Percentiles rank a stretch among this genome's conserved stretches.
Conservation (phyloP, 2,888 invertebrate genomes). For the Xylophagus ater region DNA sequence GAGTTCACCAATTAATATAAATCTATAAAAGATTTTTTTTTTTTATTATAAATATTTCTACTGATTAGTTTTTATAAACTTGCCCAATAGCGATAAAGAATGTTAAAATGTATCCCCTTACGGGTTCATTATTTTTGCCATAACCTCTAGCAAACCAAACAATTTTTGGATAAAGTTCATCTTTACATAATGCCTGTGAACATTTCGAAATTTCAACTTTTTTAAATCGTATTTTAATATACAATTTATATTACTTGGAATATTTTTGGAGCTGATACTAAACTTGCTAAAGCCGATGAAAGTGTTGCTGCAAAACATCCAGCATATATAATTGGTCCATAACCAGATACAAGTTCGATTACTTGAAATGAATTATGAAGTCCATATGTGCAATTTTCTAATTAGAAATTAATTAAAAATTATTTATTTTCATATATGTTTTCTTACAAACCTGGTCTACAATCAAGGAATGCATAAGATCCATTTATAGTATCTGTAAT, state of each 20-base stretch:
- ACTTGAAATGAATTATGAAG: constrained; percentile 48
- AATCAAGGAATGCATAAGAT: constrained; percentile 45
- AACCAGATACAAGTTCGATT: constrained; percentile 68
- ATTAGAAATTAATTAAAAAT: constrained; percentile 5
- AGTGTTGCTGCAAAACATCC: constrained; percentile 96
- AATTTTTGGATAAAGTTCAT: constrained; percentile 85
- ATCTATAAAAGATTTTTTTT: constrained; percentile 28
- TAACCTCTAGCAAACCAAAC: constrained; percentile 82
- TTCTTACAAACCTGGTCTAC: constrained; percentile 33
- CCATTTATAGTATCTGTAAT: constrained; percentile 45
- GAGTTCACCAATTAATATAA: constrained; percentile 56
- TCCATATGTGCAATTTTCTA: constrained; percentile 49
- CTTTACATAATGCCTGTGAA: constrained; percentile 73
- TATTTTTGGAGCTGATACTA: constrained; percentile 92
- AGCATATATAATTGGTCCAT: constrained; percentile 88
- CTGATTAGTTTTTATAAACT: no score
- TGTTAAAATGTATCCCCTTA: constrained; percentile 84
- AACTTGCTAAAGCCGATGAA: constrained; percentile 88
- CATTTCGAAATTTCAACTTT: neutral
- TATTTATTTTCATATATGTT: neutral
- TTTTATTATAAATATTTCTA: no score
- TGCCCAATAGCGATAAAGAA: constrained; percentile 85
- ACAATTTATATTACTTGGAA: constrained; percentile 50
- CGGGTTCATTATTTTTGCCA: constrained; percentile 70
- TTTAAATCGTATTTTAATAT: neutral